phyloP scores from a whole-genome alignment of 2,113 vertebrate genomes.

The Malurus melanocephalus region DNA sequence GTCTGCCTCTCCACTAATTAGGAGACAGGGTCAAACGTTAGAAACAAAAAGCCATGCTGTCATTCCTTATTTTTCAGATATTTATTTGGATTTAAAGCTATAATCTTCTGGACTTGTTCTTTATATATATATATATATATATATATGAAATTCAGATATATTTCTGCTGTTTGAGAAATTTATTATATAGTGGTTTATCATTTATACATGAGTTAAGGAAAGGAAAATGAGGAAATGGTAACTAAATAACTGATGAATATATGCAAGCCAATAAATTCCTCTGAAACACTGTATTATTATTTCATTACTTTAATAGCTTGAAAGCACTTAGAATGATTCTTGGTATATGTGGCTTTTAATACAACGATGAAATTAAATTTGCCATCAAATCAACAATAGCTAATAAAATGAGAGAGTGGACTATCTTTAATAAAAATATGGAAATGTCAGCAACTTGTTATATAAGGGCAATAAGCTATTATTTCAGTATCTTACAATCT shows the following conservation, averaged over 20 bases:
- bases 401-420: slow-evolving; percentile 39
- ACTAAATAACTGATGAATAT: neutral
- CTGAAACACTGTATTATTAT: slow-evolving; percentile 28
- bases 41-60: neutral
- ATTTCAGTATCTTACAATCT: slow-evolving; percentile 13
- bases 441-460: slow-evolving; percentile 29
- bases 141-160: neutral
- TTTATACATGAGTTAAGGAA: neutral
- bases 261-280: slow-evolving; percentile 23
- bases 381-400: slow-evolving; percentile 49
- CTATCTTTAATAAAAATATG: slow-evolving; percentile 44
- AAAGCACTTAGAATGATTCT: slow-evolving; percentile 24
- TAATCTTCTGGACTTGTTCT: neutral
- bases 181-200: neutral
- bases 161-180: neutral
- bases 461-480: slow-evolving; percentile 14
- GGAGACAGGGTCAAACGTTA: neutral
- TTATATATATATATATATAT: neutral
- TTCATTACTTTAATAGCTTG: slow-evolving; percentile 54
- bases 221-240: neutral
- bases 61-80: neutral
- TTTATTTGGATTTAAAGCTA: neutral
- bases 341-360: slow-evolving; percentile 55
- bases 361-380: slow-evolving; percentile 53
- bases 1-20: neutral